phyloP scores from a whole-genome alignment of 2,113 vertebrate genomes.

The Neolamprologus longior region DNA sequence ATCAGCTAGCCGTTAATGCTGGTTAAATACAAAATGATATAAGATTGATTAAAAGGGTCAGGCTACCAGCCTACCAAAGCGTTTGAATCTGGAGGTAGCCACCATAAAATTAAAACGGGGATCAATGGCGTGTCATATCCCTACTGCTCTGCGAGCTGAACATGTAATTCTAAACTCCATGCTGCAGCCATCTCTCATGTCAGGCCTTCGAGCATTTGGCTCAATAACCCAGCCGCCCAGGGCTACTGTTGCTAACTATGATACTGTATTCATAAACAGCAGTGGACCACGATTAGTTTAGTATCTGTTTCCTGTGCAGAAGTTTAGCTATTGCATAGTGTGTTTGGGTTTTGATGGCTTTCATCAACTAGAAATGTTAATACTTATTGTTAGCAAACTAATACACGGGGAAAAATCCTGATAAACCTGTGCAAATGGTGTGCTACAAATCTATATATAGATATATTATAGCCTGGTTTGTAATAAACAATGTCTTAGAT shows the following conservation, averaged over 20 bases:
- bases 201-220: constrained; percentile 32
- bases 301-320: not conserved
- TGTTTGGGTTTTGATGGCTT: not conserved
- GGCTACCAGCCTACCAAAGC: constrained; percentile 33
- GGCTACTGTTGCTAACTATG: constrained; percentile 30
- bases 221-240: constrained; percentile 56
- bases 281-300: not conserved
- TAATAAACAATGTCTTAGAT: not conserved
- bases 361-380: not conserved
- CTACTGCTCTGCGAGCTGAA: constrained; percentile 52
- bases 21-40: constrained; percentile 59
- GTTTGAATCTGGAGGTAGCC: constrained; percentile 65
- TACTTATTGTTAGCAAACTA: not conserved
- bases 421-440: not conserved
- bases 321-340: not conserved
- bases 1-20: constrained; percentile 27
- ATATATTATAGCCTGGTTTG: not conserved
- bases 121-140: constrained; percentile 71
- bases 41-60: constrained; percentile 64
- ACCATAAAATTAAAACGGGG: constrained; percentile 74
- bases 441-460: not conserved
- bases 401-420: not conserved
- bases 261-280: not conserved
- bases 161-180: constrained; percentile 60
- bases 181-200: constrained; percentile 53